Evolutionary conservation across 1,140 invertebrate genomes (phyloP).

Genomic region (Drosophila eugracilis): DNA sequence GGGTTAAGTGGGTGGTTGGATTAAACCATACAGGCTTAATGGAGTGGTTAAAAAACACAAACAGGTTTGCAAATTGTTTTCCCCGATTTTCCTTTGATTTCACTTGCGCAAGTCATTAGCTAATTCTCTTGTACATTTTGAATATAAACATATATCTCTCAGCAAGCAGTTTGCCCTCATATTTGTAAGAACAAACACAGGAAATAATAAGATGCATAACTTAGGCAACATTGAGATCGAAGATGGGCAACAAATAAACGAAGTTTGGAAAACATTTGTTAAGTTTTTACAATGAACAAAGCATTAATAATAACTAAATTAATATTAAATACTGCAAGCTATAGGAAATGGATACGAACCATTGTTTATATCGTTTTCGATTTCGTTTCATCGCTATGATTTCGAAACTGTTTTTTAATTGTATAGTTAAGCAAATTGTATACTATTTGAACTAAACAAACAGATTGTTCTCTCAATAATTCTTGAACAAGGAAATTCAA

Average conservation of each 20-base stretch:
- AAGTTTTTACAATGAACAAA: constrained; percentile 79
- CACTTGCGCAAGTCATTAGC: constrained; percentile 19
- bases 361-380: constrained; percentile 60
- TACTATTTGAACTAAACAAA: constrained; percentile 74
- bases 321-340: constrained; percentile 61
- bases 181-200: constrained; percentile 41
- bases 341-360: constrained; percentile 44
- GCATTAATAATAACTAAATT: constrained; percentile 69
- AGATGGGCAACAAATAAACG: constrained; percentile 55
- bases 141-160: constrained; percentile 42
- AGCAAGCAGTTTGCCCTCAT: constrained; percentile 28
- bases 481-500: constrained; percentile 75
- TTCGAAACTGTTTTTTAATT: constrained; percentile 74
- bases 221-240: constrained; percentile 45
- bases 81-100: constrained; percentile 20
- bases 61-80: constrained; percentile 20
- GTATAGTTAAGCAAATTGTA: constrained; percentile 81
- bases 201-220: constrained; percentile 32
- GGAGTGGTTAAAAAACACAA: constrained; percentile 16
- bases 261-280: constrained; percentile 79
- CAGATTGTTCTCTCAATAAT: constrained; percentile 78
- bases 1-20: constrained; percentile 20
- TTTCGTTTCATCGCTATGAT: constrained; percentile 52
- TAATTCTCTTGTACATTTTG: constrained; percentile 51
- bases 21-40: background rate